Conservation (phyloP, 2,888 invertebrate genomes). For the Latrodectus elegans region DNA sequence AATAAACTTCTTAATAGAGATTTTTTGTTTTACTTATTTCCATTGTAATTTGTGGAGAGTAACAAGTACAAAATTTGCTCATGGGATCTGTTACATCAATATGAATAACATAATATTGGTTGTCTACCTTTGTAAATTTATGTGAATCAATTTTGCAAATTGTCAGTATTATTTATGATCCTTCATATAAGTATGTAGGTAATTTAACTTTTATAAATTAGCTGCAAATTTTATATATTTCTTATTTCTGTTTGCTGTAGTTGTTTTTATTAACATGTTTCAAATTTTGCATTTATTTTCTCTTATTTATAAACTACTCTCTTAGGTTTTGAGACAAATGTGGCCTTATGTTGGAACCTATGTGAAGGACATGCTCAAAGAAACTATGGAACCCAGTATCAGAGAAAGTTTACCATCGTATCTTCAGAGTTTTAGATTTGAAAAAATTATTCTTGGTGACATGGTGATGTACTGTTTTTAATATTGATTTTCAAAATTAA, state of each 20-base stretch:
- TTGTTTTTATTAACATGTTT: not conserved
- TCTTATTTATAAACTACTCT: conserved; percentile 32
- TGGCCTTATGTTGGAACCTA: conserved; percentile 98
- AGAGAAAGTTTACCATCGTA: conserved; percentile 85
- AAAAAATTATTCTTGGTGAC: conserved; percentile 94
- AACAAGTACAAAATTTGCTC: no score
- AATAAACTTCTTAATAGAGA: no score
- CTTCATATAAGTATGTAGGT: no score
- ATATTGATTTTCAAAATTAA: not conserved
- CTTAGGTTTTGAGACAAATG: conserved; percentile 81
- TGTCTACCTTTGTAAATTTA: no score
- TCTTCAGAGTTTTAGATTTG: conserved; percentile 93
- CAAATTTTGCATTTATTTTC: not conserved
- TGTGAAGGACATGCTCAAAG: conserved; percentile 87
- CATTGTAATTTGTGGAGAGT: no score
- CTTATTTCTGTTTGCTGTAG: not conserved
- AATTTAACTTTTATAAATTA: not conserved
- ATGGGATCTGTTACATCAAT: no score
- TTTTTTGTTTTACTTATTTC: no score
- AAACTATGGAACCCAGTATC: conserved; percentile 88
- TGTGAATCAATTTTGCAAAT: no score
- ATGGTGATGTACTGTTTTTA: conserved; percentile 80
- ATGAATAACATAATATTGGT: no score
- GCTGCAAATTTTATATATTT: not conserved
- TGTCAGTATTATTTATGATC: no score